Base-by-base conservation (phyloP, 2,888 invertebrate species). In the Drosophila algonquin region DNA sequence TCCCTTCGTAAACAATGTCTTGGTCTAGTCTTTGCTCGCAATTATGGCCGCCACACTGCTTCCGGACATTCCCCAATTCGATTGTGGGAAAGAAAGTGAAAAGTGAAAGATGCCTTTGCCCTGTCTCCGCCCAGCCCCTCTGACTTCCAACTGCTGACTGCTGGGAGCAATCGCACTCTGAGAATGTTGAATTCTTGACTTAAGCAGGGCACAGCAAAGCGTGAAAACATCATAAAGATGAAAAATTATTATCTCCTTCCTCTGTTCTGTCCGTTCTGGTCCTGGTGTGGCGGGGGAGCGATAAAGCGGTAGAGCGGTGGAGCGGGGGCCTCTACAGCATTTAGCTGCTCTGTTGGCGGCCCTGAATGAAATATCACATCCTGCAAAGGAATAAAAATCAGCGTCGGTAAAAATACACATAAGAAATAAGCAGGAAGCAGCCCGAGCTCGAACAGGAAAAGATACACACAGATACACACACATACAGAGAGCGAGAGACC, bases 311-410 rank as follows among this genome's bases (percentile, higher is more conserved):
- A 18, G 32, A 10, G 10, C 7, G 30, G 47, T 10, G 40, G 51
- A 48, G 40, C 32, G 14, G 40, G 55, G 35, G 35, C 18, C n/a
- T 27, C 27, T 50, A 27, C 46, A 57, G 60, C 70, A 70, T 79
- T 83, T 75, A 80, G 81, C 63, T 80, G 72, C 54, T 59, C 64
- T 69, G 67, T 76, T 64, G 76, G 77, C 75, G 58, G 71, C 76
- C 68, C 74, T 75, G 75, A 84, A 81, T 84, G 83, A 87, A 87
- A 87, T 81, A 87, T 81, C 79, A 87, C 79, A 84, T 85, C 85
- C 87, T 80, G 87, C 72, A 63, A 77, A 80, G 81, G 81, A 81
- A 87, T 87, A 87, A 87, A 86, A 85, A 87, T 87, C 87, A 87
- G 77, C 84, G 81, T 74, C 77, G 75, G 76, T 73, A 80, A 81